Evolutionary conservation across 2,113 vertebrate species (phyloP).

Genomic region (Myodes glareolus): DNA sequence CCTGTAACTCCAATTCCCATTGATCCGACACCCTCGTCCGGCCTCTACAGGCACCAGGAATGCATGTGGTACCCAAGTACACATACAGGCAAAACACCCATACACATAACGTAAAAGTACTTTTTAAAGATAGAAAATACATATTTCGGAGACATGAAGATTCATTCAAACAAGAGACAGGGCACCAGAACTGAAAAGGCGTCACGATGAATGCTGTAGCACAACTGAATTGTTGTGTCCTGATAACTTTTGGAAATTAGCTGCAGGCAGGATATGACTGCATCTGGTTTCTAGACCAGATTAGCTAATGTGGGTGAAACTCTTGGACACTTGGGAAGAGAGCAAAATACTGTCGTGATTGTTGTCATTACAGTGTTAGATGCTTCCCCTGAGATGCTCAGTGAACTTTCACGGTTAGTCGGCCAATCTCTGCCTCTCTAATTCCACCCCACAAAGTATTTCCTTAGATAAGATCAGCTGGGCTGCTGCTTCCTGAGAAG

Average conservation of each 20-base stretch:
- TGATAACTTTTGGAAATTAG: conserved; percentile 18
- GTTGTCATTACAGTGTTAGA: neutral
- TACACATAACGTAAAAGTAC: neutral
- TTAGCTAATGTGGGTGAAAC: conserved; percentile 2
- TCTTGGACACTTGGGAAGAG: neutral
- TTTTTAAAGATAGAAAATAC: neutral
- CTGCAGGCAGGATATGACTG: neutral
- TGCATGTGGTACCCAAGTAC: neutral
- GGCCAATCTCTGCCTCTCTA: neutral
- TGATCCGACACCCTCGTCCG: neutral
- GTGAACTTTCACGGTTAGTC: neutral
- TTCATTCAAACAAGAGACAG: neutral
- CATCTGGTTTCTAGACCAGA: neutral
- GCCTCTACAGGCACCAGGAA: no score
- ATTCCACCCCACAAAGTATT: neutral
- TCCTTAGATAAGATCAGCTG: neutral
- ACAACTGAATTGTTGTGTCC: neutral
- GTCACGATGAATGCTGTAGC: neutral
- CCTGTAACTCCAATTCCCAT: neutral
- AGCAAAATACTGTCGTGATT: neutral
- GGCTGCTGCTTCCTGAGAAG: neutral
- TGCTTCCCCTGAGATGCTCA: neutral
- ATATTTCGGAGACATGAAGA: neutral
- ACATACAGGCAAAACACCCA: neutral
- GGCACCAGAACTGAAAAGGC: neutral